Evolutionary conservation across 2,888 invertebrate species (phyloP), one percentile per base, ranked within the genome.

Genomic region (Nemotelus nigrinus): DNA sequence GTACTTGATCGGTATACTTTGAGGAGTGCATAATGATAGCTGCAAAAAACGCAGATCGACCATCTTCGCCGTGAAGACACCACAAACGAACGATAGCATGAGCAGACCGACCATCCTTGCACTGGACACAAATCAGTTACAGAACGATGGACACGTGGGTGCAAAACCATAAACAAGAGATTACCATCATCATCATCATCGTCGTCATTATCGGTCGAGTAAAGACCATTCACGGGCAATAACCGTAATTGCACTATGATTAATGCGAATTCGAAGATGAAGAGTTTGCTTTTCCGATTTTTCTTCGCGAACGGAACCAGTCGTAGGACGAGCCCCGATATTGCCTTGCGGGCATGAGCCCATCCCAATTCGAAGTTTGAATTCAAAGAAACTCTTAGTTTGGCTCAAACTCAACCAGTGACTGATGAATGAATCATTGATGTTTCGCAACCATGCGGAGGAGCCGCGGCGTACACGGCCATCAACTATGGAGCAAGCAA

Each of bases 221-320:
- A 63, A 76, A 76, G 79, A 77, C 79, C 76, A 79, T 76, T 76
- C 78, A 67, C 63, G 71, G 64, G 67, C 78, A 78, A 78, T 79
- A 78, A 79, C 78, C 78, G 78, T 77, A 79, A 79, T 79, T 79
- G 78, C 78, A 60, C 64, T 70, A 79, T 79, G 79, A 79, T 79
- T 78, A 79, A 79, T 79, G 79, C 78, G 78, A 79, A 79, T 63
- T 74, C 79, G 72, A 79, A 79, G 65, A 47, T 47, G 63, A 74
- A 63, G 63, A 53, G 53, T 70, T 70, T 53, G 43, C 50, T 50
- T 68, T 55, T 2, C 53, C 39, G 55, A 50, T 70, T 70, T 39
- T 8, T 3, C n/a, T 70, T 48, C 50, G 39, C 39, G 68, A 50
- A 25, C 47, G 25, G 6, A 58, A 57, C 44, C 25, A 57, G 45